Evolutionary conservation across 1,140 invertebrate species (phyloP).

Genomic region (Caenorhabditis briggsae): DNA sequence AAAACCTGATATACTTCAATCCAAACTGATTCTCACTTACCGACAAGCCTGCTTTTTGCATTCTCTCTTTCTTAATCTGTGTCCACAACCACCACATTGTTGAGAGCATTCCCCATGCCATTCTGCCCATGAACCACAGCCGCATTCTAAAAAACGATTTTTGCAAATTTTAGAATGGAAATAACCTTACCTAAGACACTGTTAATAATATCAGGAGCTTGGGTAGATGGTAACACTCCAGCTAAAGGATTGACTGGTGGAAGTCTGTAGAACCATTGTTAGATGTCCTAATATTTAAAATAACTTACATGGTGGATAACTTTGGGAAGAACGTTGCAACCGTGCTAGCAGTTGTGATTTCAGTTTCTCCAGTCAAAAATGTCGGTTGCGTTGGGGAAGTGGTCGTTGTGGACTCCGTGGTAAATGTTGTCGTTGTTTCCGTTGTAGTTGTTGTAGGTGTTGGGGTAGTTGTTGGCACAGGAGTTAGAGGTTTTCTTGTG

Average conservation of each 20-base stretch:
- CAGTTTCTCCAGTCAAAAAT: conserved; percentile 24
- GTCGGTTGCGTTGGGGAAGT: background rate
- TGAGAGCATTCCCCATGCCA: conserved; percentile 73
- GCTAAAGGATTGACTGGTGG: conserved; percentile 6
- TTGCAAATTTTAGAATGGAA: background rate
- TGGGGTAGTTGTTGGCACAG: conserved; percentile 58
- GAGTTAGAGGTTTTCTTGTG: conserved; percentile 25
- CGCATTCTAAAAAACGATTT: conserved; percentile 65
- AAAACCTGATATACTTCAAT: background rate
- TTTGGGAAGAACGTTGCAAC: background rate
- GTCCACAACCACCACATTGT: conserved; percentile 75
- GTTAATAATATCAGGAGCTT: conserved; percentile 55
- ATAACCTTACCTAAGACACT: conserved; percentile 37
- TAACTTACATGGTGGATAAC: conserved; percentile 44
- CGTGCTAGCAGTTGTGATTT: background rate
- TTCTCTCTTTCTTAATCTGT: conserved; percentile 66
- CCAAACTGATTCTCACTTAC: background rate
- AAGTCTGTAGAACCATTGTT: background rate
- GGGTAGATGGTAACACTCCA: conserved; percentile 35
- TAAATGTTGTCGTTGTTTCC: conserved; percentile 41
- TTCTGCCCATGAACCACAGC: conserved; percentile 71
- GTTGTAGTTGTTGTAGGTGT: conserved; percentile 58
- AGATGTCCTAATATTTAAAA: background rate
- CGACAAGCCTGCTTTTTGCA: conserved; percentile 65
- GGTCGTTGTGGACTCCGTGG: background rate